Evolutionary conservation across 1,140 invertebrate species (phyloP), one percentile per base, ranked within the genome.

Genomic region (Teleogryllus occipitalis): DNA sequence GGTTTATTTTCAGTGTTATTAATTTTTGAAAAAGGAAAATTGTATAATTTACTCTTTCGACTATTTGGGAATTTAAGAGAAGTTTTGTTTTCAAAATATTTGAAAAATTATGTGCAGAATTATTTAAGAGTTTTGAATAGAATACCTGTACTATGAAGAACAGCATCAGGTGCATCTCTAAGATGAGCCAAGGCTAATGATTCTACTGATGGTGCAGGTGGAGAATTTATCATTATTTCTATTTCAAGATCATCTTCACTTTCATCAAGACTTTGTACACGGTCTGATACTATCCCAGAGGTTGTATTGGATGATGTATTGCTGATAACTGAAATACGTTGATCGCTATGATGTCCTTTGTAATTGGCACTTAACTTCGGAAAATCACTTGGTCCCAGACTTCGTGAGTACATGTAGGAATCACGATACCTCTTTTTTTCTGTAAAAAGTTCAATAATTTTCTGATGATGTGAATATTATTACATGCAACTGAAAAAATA

Each of bases 251-350:
- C 87, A 83, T 87, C 87, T 86, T 91, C 90, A 84, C 89, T 90
- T 82, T 97, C 96, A 85, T 97, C 96, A 86, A 97, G 93, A 78
- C 95, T 97, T 85, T 97, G 95, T 76, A 97, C 95, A 81, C 95
- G 90, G 86, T 98, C 96, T 85, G 96, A 97, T 12, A 97, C 96
- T 81, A 98, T 97, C 75, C 96, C 96, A 8, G 96, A 97, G 7
- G 96, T 97, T 65, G 96, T 97, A 83, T 97, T 97, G 7, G 96
- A 97, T 80, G 95, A 97, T 54, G 95, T 95, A 84, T 91, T 94
- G 75, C 95, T 97, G 83, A 97, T 96, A 15, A 97, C 94, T 22
- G 96, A 98, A 83, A 96, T 93, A 81, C 95, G 89, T 85, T 96
- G 95, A 72, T 83, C 81, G 79, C 77, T 79, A 14, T 78, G 80